Base-by-base conservation (phyloP, 2,113 vertebrate genomes). In the Phylloscopus whistleri region DNA sequence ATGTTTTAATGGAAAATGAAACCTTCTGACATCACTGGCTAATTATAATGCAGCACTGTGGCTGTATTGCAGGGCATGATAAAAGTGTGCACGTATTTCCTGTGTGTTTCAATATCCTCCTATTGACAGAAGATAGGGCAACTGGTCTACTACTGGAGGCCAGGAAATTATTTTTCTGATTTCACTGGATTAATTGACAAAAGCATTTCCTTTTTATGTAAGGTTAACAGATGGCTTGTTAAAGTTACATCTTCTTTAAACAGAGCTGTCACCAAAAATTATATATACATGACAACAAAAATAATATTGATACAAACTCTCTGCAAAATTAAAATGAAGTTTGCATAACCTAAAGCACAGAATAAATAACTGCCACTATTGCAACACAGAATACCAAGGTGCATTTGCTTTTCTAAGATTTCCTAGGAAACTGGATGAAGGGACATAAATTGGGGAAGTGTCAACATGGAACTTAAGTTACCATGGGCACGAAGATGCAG, bases 61-160 rank as follows among this genome's bases (percentile, higher is more conserved):
- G n/a, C 84, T 91, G 53, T 89, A 89, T 22, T 82, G 73, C 91
- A 89, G 66, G 67, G 78, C 73, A 86, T 63, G 70, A 96, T 96
- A 92, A 93, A 96, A 94, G 88, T n/a, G 48, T 89, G 58, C 90
- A 86, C 22, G 6, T 59, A 94, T 95, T 96, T 91, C 86, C 95
- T 93, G 80, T 82, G 84, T 80, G 90, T 97, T 98, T 98, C 98
- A 98, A 98, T 99, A 98, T 98, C 97, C 97, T 97, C 88, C 96
- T 99, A 98, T 99, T 99, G 98, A 99, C 99, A 98, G 93, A 98
- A 98, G 98, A 98, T 98, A 98, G 97, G 98, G 95, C 84, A 84
- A 94, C 91, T 95, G 93, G 84, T 91, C 87, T 95, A 87, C 94
- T 89, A 91, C 86, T 84, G 66, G 87, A 97, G 90, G 97, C 95